Conservation (phyloP, 2,113 vertebrate genomes). For the Cephalopholis sonnerati region DNA sequence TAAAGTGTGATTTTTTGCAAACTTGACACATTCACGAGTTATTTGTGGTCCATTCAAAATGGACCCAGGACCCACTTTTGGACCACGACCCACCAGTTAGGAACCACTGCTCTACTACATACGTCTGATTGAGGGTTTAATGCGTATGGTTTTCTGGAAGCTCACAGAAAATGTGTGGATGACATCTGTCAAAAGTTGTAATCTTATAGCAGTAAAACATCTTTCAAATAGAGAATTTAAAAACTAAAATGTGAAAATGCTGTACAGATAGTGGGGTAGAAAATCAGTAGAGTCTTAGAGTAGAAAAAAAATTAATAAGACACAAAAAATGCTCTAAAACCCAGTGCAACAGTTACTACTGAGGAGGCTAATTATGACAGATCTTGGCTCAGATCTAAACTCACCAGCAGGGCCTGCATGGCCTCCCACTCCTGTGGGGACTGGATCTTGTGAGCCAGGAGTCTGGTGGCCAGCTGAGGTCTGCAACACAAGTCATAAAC, state of each 20-base stretch:
- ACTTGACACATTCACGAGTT: too few species aligned
- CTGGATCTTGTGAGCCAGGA: slow-evolving; percentile 98
- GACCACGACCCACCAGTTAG: too few species aligned
- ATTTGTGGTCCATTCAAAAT: too few species aligned
- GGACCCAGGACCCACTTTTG: too few species aligned
- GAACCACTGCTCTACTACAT: not conserved
- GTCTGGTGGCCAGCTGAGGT: slow-evolving; percentile 95
- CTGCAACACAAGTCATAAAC: slow-evolving; percentile 75
- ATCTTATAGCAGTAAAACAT: not conserved
- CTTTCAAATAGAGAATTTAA: not conserved
- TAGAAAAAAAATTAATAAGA: not conserved
- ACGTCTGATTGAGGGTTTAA: not conserved
- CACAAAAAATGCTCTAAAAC: not conserved
- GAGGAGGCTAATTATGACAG: not conserved
- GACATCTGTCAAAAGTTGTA: not conserved
- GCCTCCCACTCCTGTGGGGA: slow-evolving; percentile 99
- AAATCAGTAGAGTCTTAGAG: not conserved
- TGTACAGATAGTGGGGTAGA: not conserved
- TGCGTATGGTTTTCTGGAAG: not conserved
- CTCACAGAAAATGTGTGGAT: not conserved
- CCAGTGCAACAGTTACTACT: too few species aligned
- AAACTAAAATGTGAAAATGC: not conserved
- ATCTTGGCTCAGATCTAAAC: slow-evolving; percentile 15
- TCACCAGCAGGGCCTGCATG: slow-evolving; percentile 94
- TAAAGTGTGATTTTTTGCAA: too few species aligned